Evolutionary conservation across 1,140 invertebrate genomes (phyloP), one percentile per base, ranked within the genome.

Genomic region (Stegodyphus mimosarum): DNA sequence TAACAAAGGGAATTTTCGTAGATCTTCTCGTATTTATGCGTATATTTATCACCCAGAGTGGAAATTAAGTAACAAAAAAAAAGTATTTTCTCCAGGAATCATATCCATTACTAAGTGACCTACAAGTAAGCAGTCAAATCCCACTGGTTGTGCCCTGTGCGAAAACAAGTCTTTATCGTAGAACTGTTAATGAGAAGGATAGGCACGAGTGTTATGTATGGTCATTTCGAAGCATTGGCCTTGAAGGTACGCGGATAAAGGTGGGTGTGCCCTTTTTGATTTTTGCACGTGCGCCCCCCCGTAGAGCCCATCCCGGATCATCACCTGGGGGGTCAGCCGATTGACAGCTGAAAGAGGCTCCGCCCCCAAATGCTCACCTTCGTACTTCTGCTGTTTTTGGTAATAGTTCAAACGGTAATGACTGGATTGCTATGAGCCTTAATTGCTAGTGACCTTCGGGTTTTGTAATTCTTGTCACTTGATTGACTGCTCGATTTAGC

Each of bases 131-230:
- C 15, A 15, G 33, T 33, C 15, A 15, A 5, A 60, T 60, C 15
- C 7, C 9, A 67, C 64, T 67, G 11, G 64, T 7, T 67, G 64
- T 15, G 7, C 64, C 9, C n/a, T 5, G 5, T n/a, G 18, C 71
- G 72, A 72, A 63, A 72, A 81, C 69, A 81, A 66, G 71, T 83
- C 80, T 83, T 83, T 75, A 76, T 76, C 81, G 64, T 70, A 66
- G 81, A 84, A 76, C 81, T 84, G 81, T 84, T 84, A 84, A 84
- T 84, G 81, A 84, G 81, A 55, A 84, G 81, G 81, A 84, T 70
- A 84, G 81, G 74, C 81, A 70, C n/a, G 70, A 74, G 74, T 76
- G 81, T 84, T 84, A 75, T 84, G 81, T 84, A 75, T 84, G 81
- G 81, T 84, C 74, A 76, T 76, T 84, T 69, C 63, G 72, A 55